Conservation (phyloP, 2,888 invertebrate genomes). For the Aethes cnicana region DNA sequence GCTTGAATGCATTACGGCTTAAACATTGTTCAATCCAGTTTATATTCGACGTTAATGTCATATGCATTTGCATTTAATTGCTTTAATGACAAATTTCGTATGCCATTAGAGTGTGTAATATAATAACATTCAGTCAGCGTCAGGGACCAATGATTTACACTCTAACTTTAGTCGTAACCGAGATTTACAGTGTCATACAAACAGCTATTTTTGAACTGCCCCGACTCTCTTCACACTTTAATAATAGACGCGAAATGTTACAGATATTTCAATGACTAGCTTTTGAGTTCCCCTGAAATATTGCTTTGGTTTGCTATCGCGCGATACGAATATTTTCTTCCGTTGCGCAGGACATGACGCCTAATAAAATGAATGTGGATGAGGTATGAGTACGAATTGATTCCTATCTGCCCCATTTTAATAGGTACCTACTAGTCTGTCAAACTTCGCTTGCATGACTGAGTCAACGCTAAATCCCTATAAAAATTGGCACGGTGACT, state of each 20-base stretch:
- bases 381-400: too few species aligned
- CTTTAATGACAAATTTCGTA: conserved; percentile 57
- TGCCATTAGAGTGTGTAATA: conserved; percentile 61
- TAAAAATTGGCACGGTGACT: conserved; percentile 66
- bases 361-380: too few species aligned
- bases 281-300: conserved; percentile 62
- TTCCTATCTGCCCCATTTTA: too few species aligned
- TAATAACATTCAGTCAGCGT: conserved; percentile 67
- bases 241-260: conserved; percentile 75
- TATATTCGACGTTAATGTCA: conserved; percentile 25
- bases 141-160: conserved; percentile 66
- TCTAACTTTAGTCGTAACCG: conserved; percentile 66
- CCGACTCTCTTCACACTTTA: conserved; percentile 74
- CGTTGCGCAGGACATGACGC: not conserved
- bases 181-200: conserved; percentile 76
- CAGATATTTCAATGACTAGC: conserved; percentile 61
- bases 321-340: not conserved
- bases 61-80: conserved; percentile 55
- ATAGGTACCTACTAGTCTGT: too few species aligned
- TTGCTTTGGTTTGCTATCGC: conserved; percentile 44
- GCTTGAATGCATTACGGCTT: not conserved
- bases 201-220: conserved; percentile 71
- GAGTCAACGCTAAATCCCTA: conserved; percentile 41
- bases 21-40: too few species aligned
- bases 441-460: conserved; percentile 5